These are phyloP conservation scores for Meloe dianella DNA, from an alignment of 2,888 invertebrate genomes.

Conservation along the genomic window DNA sequence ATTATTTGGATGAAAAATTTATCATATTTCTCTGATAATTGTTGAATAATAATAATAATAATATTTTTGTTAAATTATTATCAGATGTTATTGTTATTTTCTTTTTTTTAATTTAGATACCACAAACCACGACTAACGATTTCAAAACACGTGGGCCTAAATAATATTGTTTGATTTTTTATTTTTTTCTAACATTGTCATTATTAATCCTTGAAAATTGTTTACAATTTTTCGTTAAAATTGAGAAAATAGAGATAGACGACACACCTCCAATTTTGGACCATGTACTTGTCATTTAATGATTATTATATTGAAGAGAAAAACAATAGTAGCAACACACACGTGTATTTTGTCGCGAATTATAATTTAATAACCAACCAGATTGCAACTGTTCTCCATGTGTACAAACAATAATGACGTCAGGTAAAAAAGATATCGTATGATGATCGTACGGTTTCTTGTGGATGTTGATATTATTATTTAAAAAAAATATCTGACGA, in stretches of 20 bases:
- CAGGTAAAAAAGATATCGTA: background rate
- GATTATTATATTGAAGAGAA: background rate
- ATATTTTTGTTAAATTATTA: too few species aligned
- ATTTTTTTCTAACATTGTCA: background rate
- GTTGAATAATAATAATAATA: too few species aligned
- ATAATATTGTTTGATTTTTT: too few species aligned
- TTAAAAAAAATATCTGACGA: background rate
- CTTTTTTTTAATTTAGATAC: too few species aligned
- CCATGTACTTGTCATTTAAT: background rate
- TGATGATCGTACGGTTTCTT: background rate
- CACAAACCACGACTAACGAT: background rate
- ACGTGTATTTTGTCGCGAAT: background rate
- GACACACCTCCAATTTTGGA: conserved; percentile 5
- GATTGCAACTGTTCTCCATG: background rate
- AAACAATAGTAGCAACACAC: background rate
- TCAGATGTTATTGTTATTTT: too few species aligned
- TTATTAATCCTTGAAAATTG: background rate
- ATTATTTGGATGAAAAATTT: too few species aligned
- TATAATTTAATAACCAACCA: background rate
- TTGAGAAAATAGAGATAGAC: background rate
- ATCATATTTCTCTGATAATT: too few species aligned
- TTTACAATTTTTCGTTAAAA: background rate
- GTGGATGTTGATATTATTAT: background rate
- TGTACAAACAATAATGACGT: background rate
- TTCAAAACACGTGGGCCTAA: background rate